Evolutionary conservation across 2,888 invertebrate species (phyloP).

Genomic region (Agrochola litura): DNA sequence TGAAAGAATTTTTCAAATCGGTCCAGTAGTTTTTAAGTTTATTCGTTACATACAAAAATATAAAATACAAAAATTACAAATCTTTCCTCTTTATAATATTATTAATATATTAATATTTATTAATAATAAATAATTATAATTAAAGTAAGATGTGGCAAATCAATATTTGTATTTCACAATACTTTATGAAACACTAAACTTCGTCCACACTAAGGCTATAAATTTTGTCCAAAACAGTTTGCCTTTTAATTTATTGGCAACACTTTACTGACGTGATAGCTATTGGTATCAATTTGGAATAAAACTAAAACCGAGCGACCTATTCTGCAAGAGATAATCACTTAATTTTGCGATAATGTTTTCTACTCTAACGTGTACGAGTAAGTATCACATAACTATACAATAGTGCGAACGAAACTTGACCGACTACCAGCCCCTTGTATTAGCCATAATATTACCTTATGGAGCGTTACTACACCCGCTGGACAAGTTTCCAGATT

Average conservation of each 20-base stretch:
- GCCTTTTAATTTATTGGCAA: neutral
- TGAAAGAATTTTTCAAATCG: no score
- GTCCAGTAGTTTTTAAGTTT: no score
- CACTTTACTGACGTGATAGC: neutral
- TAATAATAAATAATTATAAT: no score
- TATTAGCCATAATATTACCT: conserved; percentile 12
- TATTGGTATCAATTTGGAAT: neutral
- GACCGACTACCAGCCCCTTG: neutral
- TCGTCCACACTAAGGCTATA: neutral
- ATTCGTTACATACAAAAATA: no score
- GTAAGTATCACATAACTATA: neutral
- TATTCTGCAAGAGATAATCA: neutral
- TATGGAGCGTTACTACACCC: conserved; percentile 35
- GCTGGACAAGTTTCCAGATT: conserved; percentile 37
- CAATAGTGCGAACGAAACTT: neutral
- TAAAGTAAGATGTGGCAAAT: neutral
- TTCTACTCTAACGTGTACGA: neutral
- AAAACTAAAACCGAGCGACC: no score
- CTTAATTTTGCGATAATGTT: neutral
- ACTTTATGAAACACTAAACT: conserved; percentile 15
- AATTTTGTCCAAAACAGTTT: neutral
- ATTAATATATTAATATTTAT: no score
- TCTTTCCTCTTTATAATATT: no score
- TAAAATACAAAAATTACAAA: no score
- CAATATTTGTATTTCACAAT: conserved; percentile 30